A percentile compares a stretch with the other conserved stretches of the same genome.
phyloP scores from a whole-genome alignment of 1,140 invertebrate genomes.

The Anthonomus grandis region DNA sequence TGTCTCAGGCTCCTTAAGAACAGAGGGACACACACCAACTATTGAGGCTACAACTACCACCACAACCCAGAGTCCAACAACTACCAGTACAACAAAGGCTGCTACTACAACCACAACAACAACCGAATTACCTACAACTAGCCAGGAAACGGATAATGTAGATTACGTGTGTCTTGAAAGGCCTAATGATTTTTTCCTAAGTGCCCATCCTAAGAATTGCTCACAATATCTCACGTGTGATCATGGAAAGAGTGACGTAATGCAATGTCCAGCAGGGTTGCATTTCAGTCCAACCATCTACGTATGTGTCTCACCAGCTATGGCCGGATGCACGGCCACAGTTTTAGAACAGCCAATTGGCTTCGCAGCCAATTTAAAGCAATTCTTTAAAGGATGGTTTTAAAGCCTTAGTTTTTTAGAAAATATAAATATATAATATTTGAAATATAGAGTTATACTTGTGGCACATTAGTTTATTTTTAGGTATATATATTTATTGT shows the following conservation, averaged over 20 bases:
- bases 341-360: neutral
- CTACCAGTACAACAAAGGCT: neutral
- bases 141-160: slow-evolving; percentile 5
- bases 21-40: too few relatives aligned
- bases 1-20: too few relatives aligned
- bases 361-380: too few relatives aligned
- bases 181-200: slow-evolving; percentile 16
- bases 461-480: neutral
- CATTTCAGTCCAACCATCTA: slow-evolving; percentile 53
- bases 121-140: neutral
- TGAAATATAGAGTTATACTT: neutral
- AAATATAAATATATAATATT: too few relatives aligned
- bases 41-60: too few relatives aligned
- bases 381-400: too few relatives aligned
- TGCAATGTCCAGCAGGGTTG: slow-evolving; percentile 51
- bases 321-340: slow-evolving; percentile 48
- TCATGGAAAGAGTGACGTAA: slow-evolving; percentile 10
- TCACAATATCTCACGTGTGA: slow-evolving; percentile 11
- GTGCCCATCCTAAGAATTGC: slow-evolving; percentile 21
- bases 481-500: neutral
- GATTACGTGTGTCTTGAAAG: slow-evolving; percentile 1
- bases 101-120: neutral
- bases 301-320: slow-evolving; percentile 54
- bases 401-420: too few relatives aligned
- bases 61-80: too few relatives aligned